Evolutionary conservation across 2,797 vertebrate genomes (phyloP).

Genomic region (Myoxocephalus aenaeus): DNA sequence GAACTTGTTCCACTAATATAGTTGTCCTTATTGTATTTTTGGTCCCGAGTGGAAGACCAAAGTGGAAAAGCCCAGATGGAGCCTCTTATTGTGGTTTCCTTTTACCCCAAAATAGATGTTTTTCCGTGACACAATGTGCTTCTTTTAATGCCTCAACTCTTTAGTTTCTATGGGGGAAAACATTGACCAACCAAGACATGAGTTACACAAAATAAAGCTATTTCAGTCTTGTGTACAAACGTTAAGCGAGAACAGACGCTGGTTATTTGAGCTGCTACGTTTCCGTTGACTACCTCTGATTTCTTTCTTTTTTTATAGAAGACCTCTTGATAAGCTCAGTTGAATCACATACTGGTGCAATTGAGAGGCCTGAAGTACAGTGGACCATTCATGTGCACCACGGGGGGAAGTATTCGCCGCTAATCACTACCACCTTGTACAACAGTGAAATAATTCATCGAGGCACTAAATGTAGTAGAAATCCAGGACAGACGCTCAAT

Average conservation of each 20-base stretch:
- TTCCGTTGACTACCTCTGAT: constrained; percentile 19
- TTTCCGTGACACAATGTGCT: constrained; percentile 23
- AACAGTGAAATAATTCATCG: constrained; percentile 51
- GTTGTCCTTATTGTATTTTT: constrained; percentile 13
- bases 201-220: constrained; percentile 6
- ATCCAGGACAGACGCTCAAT: constrained; percentile 58
- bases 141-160: constrained; percentile 31
- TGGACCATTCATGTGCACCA: constrained; percentile 54
- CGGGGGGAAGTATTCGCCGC: constrained; percentile 40
- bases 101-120: constrained; percentile 40
- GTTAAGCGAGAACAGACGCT: not conserved
- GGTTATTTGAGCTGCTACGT: constrained; percentile 21
- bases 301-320: not conserved
- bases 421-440: constrained; percentile 74
- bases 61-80: constrained; percentile 12
- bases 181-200: constrained; percentile 4
- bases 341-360: constrained; percentile 59
- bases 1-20: constrained; percentile 12
- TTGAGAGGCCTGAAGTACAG: constrained; percentile 57
- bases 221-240: not conserved
- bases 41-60: not conserved
- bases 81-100: constrained; percentile 37
- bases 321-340: constrained; percentile 44
- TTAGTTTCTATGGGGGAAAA: constrained; percentile 2
- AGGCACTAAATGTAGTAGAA: constrained; percentile 45